phyloP scores from a whole-genome alignment of 2,888 invertebrate species.

The Aquatica leii region DNA sequence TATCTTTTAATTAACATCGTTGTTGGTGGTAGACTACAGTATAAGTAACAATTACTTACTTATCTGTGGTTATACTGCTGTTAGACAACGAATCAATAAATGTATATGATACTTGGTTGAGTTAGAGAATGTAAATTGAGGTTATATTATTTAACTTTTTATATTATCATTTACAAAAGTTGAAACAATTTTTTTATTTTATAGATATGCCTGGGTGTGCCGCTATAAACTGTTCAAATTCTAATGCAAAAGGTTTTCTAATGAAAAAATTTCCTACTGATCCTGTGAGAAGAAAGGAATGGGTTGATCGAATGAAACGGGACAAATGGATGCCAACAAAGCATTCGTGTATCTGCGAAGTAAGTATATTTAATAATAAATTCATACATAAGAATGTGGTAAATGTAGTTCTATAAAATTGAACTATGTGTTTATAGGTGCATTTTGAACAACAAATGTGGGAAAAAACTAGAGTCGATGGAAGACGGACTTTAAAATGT shows the following conservation, averaged over 20 bases:
- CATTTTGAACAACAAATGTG: slow-evolving; percentile 36
- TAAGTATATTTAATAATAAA: background rate
- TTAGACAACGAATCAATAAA: no score
- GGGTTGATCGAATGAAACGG: background rate
- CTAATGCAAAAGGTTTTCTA: background rate
- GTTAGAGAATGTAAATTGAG: no score
- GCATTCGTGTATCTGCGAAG: background rate
- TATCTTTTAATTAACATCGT: no score
- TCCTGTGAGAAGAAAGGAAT: background rate
- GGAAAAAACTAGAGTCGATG: slow-evolving; percentile 35
- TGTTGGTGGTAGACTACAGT: no score
- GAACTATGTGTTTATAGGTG: slow-evolving; percentile 19
- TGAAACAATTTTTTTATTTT: no score
- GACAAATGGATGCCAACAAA: background rate
- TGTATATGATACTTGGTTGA: no score
- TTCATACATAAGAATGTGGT: no score
- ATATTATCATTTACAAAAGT: no score
- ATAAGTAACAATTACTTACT: no score
- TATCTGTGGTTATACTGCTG: no score
- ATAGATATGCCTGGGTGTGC: background rate
- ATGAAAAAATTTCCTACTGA: background rate
- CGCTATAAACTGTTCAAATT: background rate
- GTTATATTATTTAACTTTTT: no score
- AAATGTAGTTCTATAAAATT: background rate
- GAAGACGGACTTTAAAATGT: slow-evolving; percentile 27